Base-by-base conservation (phyloP, 2,797 vertebrate genomes). In the Acestrorhynchus altus region DNA sequence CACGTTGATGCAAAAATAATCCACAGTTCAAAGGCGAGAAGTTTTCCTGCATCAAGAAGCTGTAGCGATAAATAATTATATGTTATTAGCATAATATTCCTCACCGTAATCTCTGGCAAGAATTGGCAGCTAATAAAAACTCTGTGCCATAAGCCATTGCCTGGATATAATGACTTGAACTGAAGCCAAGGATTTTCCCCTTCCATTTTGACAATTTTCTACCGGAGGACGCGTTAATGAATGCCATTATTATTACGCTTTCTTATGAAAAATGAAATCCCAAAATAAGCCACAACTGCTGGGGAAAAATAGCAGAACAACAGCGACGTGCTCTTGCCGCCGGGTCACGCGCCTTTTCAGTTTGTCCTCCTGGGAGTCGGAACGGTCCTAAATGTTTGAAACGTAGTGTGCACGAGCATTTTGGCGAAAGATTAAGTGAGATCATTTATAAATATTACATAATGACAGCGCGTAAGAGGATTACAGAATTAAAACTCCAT, bases 141-240 rank as follows among this genome's bases (percentile, higher is more conserved):
- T 81, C 83, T 82, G 87, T 86, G 81, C 82, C 81, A 73, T 86
- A 90, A 87, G 81, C 82, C 81, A 67, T 86, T 84, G 87, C 87
- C 81, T 68, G 78, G 82, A 83, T 89, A 83, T 91, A 92, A 92
- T 91, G 89, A 92, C 86, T 86, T 92, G 91, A 90, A 88, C 66
- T 1, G 52, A 69, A 86, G 89, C 91, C 91, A 91, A 86, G 70
- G 80, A 88, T 86, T 87, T 89, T 89, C n/a, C 78, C 24, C 20
- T 71, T 87, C 85, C 86, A 75, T 86, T 88, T 88, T 89, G 88
- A 90, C 73, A 78, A 76, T 76, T 75, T 89, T 90, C 90, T 84
- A 85, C 84, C 84, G 78, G 74, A 85, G 87, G 86, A 87, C 78
- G 85, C 84, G 90, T 90, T 91, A 92, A 92, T 91, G 87, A 90